Evolutionary conservation across 1,140 invertebrate species (phyloP).

Genomic region (Campoletis sonorensis): DNA sequence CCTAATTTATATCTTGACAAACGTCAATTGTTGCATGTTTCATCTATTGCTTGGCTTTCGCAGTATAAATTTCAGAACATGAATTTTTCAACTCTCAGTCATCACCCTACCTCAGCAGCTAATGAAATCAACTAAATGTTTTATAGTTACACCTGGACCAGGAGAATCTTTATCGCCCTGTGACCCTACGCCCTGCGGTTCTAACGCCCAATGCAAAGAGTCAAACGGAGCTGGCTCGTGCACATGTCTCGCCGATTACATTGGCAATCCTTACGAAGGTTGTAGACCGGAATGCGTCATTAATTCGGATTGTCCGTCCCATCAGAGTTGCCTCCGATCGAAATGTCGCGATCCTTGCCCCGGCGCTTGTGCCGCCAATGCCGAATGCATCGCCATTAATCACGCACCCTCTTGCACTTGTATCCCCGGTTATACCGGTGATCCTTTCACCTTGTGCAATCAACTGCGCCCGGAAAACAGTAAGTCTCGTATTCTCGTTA

Average conservation of each 20-base stretch:
- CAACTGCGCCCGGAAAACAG: conserved; percentile 64
- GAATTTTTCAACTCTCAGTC: background rate
- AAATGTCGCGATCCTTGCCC: conserved; percentile 78
- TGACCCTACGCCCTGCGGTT: conserved; percentile 86
- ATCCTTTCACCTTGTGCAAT: conserved; percentile 75
- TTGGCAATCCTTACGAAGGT: conserved; percentile 85
- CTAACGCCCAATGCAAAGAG: conserved; percentile 87
- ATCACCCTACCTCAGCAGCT: background rate
- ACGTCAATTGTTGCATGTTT: background rate
- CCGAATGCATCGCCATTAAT: conserved; percentile 77
- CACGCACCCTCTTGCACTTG: conserved; percentile 78
- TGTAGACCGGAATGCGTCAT: conserved; percentile 78
- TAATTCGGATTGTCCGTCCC: conserved; percentile 76
- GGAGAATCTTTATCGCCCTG: conserved; percentile 78
- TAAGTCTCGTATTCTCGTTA: conserved; percentile 58
- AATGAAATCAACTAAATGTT: conserved; percentile 28
- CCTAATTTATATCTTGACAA: background rate
- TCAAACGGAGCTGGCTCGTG: conserved; percentile 85
- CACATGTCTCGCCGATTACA: conserved; percentile 79
- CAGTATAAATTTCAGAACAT: too few relatives aligned
- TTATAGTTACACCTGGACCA: conserved; percentile 62
- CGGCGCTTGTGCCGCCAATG: conserved; percentile 78
- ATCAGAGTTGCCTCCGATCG: conserved; percentile 75
- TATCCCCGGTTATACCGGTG: conserved; percentile 73
- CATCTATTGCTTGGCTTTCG: too few relatives aligned